Base-by-base conservation (phyloP, 2,797 vertebrate genomes). In the Diplodus sargus region DNA sequence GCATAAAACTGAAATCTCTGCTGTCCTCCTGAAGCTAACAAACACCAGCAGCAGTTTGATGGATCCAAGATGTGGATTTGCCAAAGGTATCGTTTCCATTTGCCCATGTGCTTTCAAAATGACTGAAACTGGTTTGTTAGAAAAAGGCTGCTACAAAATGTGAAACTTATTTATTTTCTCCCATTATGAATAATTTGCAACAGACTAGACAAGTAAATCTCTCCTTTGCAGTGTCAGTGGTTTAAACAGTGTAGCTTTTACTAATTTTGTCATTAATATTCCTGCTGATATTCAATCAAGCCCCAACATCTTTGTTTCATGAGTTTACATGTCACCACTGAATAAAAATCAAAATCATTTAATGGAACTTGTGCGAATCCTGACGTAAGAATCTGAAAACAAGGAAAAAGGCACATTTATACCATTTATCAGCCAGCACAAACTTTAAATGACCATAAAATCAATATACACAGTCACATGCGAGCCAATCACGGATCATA, bases 341-440 rank as follows among this genome's bases (percentile, higher is more conserved):
- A 16, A 16, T 4, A 39, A 17, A 47, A 52, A 53, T 39, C 49
- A 51, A 64, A 34, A 25, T 25, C 4, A 25, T 65, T 66, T 56
- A 28, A 16, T 34, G 11, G 14, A 68, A 48, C 47, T n/a, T 6
- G 7, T 2, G 4, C 2, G 12, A 64, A 28, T 58, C 45, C 17
- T 0, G n/a, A 39, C 25, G n/a, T 5, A 42, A 57, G 28, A 54
- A 63, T 20, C 52, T 20, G 43, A 63, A 34, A 39, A 45, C 1
- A 4, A 42, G 18, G 23, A n/a, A 51, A 47, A 42, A 51, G 2
- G 20, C 72, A 58, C 28, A 53, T 56, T 56, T 42, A 23, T 23
- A 60, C 3, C 3, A 23, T 73, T 39, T 4, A 75, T 25, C 13
- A 14, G 74, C 77, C 77, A 69, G 72, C 30, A 43, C 16, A 56